A percentile compares a stretch with the other conserved stretches of the same genome.
These are phyloP conservation scores for Melieria picta DNA, from an alignment of 2,888 invertebrate species.

Conservation along the genomic window DNA sequence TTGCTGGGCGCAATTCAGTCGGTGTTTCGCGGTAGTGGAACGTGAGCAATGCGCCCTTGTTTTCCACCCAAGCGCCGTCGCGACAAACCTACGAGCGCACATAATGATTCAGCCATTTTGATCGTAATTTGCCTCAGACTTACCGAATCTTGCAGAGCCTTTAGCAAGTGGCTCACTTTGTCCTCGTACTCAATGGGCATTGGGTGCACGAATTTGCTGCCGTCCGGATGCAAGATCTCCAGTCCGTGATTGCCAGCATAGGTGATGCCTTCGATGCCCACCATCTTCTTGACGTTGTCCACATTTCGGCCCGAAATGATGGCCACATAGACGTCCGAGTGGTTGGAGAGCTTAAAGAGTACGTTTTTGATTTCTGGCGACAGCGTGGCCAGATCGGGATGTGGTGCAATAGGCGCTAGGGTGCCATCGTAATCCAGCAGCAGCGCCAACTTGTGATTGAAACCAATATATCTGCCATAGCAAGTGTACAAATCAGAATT, in stretches of 20 bases:
- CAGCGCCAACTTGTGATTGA: constrained; percentile 84
- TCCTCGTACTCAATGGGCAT: constrained; percentile 87
- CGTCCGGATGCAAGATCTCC: constrained; percentile 89
- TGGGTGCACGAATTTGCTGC: constrained; percentile 89
- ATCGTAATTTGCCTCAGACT: constrained; percentile 33
- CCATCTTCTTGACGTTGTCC: constrained; percentile 89
- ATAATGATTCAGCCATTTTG: background rate
- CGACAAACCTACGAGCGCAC: constrained; percentile 73
- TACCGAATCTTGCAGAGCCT: constrained; percentile 83
- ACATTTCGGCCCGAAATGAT: constrained; percentile 88
- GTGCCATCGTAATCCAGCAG: constrained; percentile 90
- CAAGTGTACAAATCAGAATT: constrained; percentile 2
- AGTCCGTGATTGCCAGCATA: constrained; percentile 91
- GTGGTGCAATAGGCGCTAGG: constrained; percentile 87
- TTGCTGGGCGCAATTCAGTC: constrained; percentile 71
- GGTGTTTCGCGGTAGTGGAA: constrained; percentile 91
- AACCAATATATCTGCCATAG: constrained; percentile 79
- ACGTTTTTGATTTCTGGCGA: constrained; percentile 87
- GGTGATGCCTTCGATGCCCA: constrained; percentile 89
- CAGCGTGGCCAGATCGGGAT: constrained; percentile 87
- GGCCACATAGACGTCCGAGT: constrained; percentile 87
- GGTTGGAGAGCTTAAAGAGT: constrained; percentile 82
- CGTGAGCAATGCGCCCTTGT: constrained; percentile 86
- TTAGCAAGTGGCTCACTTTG: constrained; percentile 80
- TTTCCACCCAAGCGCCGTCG: constrained; percentile 92